These are phyloP conservation scores for Danio kyathit DNA, from an alignment of 2,797 vertebrate genomes.

Conservation along the genomic window DNA sequence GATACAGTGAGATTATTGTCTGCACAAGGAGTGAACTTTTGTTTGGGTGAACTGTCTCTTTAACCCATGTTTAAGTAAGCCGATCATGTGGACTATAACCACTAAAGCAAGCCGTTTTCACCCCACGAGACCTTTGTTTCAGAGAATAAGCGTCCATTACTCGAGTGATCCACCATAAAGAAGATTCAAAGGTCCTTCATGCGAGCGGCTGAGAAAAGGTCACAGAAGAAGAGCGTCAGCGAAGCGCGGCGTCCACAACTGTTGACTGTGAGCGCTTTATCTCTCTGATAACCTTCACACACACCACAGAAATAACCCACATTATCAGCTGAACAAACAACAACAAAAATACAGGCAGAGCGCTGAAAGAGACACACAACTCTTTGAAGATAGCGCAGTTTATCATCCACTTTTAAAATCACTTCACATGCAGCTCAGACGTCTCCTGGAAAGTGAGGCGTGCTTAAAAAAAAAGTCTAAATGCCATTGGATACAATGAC, in stretches of 20 bases:
- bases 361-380: neutral
- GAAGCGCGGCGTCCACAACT: neutral
- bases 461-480: neutral
- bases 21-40: too few species aligned
- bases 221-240: conserved; percentile 22
- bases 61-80: neutral
- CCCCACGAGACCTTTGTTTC: neutral
- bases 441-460: neutral
- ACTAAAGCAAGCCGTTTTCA: neutral
- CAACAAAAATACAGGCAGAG: conserved; percentile 16
- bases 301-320: neutral
- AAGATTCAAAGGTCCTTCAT: conserved; percentile 41
- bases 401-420: neutral
- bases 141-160: conserved; percentile 1
- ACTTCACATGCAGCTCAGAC: neutral
- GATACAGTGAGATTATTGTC: too few species aligned
- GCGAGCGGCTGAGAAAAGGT: conserved; percentile 12
- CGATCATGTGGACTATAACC: neutral
- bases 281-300: conserved; percentile 26
- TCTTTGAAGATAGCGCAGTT: neutral
- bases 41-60: neutral
- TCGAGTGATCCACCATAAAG: conserved; percentile 16
- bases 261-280: neutral
- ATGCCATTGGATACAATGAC: neutral
- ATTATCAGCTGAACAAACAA: neutral